A percentile compares a stretch with the other conserved stretches of the same genome.
Conservation (phyloP, 1,140 invertebrate species). For the Ptiloglossa arizonensis region DNA sequence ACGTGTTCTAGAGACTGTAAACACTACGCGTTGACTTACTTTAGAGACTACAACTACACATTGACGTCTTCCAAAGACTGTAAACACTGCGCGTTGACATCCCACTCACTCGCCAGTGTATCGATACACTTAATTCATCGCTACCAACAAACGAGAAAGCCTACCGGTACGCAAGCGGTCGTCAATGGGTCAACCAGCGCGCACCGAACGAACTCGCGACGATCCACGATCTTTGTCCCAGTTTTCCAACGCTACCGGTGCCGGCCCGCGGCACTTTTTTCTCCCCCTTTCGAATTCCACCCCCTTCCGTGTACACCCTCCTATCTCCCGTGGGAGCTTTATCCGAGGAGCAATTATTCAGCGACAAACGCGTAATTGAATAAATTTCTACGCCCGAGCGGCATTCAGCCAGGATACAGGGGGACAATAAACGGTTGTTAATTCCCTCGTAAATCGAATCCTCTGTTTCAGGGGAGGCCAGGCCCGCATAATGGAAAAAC, state of each 20-base stretch:
- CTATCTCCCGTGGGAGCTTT: not conserved
- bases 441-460: conserved; percentile 44
- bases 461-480: not conserved
- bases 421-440: conserved; percentile 38
- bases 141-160: too few species aligned
- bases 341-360: conserved; percentile 27
- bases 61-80: too few species aligned
- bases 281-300: not conserved
- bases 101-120: too few species aligned
- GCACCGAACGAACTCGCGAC: not conserved
- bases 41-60: too few species aligned
- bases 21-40: too few species aligned
- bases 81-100: too few species aligned
- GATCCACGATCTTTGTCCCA: not conserved
- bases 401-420: not conserved
- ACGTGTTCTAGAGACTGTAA: too few species aligned
- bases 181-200: too few species aligned
- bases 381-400: conserved; percentile 21
- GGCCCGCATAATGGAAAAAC: conserved; percentile 21
- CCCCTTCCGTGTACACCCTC: too few species aligned
- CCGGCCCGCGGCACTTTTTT: not conserved
- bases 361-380: conserved; percentile 9
- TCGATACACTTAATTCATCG: too few species aligned
- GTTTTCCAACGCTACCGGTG: not conserved
- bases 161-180: too few species aligned